Conservation (phyloP, 2,888 invertebrate genomes). For the Drosophila dives region DNA sequence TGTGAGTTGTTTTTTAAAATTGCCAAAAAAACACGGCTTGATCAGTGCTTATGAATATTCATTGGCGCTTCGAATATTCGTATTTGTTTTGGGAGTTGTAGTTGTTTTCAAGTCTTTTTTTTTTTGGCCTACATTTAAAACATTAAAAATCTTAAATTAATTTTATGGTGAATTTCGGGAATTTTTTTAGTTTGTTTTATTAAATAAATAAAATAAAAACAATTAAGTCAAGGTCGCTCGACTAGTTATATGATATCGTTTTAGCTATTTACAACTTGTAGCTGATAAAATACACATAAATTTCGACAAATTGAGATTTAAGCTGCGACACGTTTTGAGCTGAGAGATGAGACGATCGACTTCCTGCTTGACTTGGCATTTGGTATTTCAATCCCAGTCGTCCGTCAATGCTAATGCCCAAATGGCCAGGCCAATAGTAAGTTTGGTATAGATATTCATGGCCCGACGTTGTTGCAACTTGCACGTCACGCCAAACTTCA, state of each 20-base stretch:
- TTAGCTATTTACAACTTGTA: not conserved
- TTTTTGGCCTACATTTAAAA: slow-evolving; percentile 59
- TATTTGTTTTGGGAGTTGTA: slow-evolving; percentile 16
- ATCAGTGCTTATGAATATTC: slow-evolving; percentile 58
- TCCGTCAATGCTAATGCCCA: slow-evolving; percentile 3
- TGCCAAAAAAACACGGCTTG: slow-evolving; percentile 31
- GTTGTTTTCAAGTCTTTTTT: slow-evolving; percentile 12
- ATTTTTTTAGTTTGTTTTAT: not conserved
- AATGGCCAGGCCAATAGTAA: not conserved
- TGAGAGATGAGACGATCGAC: not conserved
- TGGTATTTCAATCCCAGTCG: not conserved
- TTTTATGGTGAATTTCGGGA: slow-evolving; percentile 17
- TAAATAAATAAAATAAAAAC: not conserved
- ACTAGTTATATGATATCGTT: not conserved
- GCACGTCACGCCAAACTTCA: slow-evolving; percentile 34
- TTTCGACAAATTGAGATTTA: not conserved
- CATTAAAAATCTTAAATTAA: slow-evolving; percentile 8
- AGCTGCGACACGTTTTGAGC: not conserved
- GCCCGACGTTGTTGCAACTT: not conserved
- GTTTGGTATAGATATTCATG: slow-evolving; percentile 14
- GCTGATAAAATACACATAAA: slow-evolving; percentile 1
- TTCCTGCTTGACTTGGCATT: slow-evolving; percentile 18
- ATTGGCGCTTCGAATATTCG: slow-evolving; percentile 62
- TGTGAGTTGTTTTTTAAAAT: slow-evolving; percentile 30
- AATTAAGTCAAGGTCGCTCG: not conserved